Evolutionary conservation across 2,113 vertebrate species (phyloP), one percentile per base, ranked within the genome.

Genomic region (Lasiurus borealis): DNA sequence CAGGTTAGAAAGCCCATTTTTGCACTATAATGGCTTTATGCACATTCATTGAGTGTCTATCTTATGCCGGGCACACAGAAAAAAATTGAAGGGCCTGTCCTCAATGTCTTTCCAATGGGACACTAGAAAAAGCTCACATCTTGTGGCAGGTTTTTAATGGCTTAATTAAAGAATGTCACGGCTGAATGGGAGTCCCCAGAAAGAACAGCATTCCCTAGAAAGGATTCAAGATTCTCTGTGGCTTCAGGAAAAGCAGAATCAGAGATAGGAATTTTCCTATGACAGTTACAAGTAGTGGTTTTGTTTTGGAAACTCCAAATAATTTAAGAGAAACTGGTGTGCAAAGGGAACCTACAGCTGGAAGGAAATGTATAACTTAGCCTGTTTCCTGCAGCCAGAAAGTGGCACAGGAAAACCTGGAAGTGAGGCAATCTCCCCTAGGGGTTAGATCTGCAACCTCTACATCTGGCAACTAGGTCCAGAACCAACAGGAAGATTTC

Each of bases 341-440:
- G 25, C 27, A 44, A 86, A 78, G 44, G 27, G 21, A 48, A 44
- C 34, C 78, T 71, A 62, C 46, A 88, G 89, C 50, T 89, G 57
- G 50, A 80, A 95, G 93, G 93, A 95, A 95, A 90, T 44, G 59
- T 11, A 75, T 18, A 94, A 29, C 36, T 62, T 23, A 77, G 85
- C 52, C 77, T 78, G 81, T 87, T 97, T 96, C 93, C 95, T 88
- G 66, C 71, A 11, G 68, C 80, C 84, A 91, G 54, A 66, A 64
- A 73, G 64, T 66, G 80, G 88, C 46, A 92, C 88, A 84, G n/a
- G 96, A 94, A 95, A 91, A 87, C 46, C 90, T 77, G 94, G 95
- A 92, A 97, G 81, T 80, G 77, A 95, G 68, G 85, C 34, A 77
- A 83, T 52, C 29, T 48, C 80, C 54, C 68, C 31, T 1, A 36